A percentile compares a stretch with the other conserved stretches of the same genome.
Evolutionary conservation across 1,140 invertebrate genomes (phyloP).

Genomic region (Platyscapa corneri): DNA sequence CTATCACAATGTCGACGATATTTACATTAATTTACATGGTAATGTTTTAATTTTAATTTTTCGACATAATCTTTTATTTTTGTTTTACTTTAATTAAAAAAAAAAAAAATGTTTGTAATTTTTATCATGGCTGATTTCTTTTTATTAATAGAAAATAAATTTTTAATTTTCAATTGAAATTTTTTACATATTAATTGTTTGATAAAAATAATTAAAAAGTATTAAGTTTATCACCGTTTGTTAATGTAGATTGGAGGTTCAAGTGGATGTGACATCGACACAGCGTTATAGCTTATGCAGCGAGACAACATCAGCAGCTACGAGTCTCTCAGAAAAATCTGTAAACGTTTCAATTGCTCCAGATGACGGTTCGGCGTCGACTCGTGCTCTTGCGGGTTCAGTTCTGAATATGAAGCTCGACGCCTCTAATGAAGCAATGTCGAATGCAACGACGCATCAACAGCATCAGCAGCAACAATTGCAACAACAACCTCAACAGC

Average conservation of each 20-base stretch:
- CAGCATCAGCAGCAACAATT: neutral
- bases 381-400: constrained; percentile 85
- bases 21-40: no score
- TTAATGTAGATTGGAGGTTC: constrained; percentile 80
- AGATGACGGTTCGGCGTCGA: constrained; percentile 83
- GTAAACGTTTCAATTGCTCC: constrained; percentile 78
- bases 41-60: no score
- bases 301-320: constrained; percentile 81
- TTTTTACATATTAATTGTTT: no score
- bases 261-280: constrained; percentile 82
- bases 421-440: constrained; percentile 62
- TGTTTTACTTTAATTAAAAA: no score
- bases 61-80: no score
- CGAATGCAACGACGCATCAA: constrained; percentile 27
- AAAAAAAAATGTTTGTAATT: no score
- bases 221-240: neutral
- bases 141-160: no score
- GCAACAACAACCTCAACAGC: constrained; percentile 48
- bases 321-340: constrained; percentile 82
- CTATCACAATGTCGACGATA: no score
- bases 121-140: no score
- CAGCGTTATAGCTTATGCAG: constrained; percentile 84
- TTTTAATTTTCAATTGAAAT: no score
- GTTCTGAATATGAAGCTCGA: constrained; percentile 80
- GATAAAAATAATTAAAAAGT: no score